Conservation (phyloP, 2,888 invertebrate genomes). For the Cheilosia scutellata region DNA sequence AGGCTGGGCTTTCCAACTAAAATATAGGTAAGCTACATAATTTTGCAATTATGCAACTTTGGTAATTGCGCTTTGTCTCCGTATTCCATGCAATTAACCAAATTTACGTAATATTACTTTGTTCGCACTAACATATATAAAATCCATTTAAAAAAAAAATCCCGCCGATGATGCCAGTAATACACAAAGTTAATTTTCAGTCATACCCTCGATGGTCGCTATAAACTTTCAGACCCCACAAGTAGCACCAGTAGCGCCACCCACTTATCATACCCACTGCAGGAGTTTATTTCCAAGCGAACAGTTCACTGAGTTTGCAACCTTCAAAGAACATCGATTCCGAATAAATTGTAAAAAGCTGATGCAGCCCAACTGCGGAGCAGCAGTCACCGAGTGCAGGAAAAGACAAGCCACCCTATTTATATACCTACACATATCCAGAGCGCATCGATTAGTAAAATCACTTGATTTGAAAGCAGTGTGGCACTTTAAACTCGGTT, state of each 20-base stretch:
- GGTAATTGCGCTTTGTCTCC: too few relatives aligned
- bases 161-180: background rate
- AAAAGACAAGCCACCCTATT: background rate
- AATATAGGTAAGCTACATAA: too few relatives aligned
- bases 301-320: slow-evolving; percentile 65
- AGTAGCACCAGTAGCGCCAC: background rate
- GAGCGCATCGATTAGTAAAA: slow-evolving; percentile 68
- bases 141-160: slow-evolving; percentile 2
- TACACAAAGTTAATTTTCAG: slow-evolving; percentile 24
- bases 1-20: too few relatives aligned
- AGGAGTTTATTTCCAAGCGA: slow-evolving; percentile 59
- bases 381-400: slow-evolving; percentile 7
- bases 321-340: slow-evolving; percentile 65
- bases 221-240: background rate
- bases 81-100: background rate
- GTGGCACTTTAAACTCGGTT: slow-evolving; percentile 47
- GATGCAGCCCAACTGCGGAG: slow-evolving; percentile 48
- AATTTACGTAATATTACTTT: slow-evolving; percentile 2
- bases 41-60: too few relatives aligned
- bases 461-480: slow-evolving; percentile 67
- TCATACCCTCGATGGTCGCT: slow-evolving; percentile 14
- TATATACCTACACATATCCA: slow-evolving; percentile 19
- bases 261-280: slow-evolving; percentile 33
- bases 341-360: slow-evolving; percentile 60
- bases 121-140: slow-evolving; percentile 7